Conservation (phyloP, 1,140 invertebrate genomes). For the Trichogramma pretiosum region DNA sequence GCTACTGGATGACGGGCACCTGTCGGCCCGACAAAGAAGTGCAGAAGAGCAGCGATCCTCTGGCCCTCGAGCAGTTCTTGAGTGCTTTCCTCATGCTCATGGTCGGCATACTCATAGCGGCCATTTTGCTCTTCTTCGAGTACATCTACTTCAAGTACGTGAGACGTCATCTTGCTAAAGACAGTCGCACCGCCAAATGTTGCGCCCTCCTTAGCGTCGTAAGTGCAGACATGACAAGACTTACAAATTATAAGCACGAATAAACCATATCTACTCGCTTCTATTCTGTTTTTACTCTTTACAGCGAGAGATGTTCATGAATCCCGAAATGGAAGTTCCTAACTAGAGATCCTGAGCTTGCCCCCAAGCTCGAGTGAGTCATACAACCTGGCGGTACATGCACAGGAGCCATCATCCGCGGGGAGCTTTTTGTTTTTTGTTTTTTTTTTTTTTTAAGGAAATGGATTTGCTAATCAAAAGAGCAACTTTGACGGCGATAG, state of each 20-base stretch:
- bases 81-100: conserved; percentile 92
- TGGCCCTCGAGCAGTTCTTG: conserved; percentile 94
- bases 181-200: conserved; percentile 80
- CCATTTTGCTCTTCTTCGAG: conserved; percentile 78
- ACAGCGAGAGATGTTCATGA: conserved; percentile 16
- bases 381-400: too few relatives aligned
- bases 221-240: conserved; percentile 29
- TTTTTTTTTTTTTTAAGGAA: too few relatives aligned
- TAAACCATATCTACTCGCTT: too few relatives aligned
- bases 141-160: conserved; percentile 90
- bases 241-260: too few relatives aligned
- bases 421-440: too few relatives aligned
- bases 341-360: too few relatives aligned
- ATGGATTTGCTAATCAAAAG: too few relatives aligned
- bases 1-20: conserved; percentile 96
- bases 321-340: conserved; percentile 14
- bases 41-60: conserved; percentile 79
- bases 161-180: conserved; percentile 77
- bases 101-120: conserved; percentile 82
- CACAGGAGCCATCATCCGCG: too few relatives aligned
- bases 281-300: background rate
- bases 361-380: too few relatives aligned
- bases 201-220: conserved; percentile 85
- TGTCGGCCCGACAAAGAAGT: conserved; percentile 89
- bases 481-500: too few relatives aligned